Evolutionary conservation across 2,888 invertebrate genomes (phyloP).

Genomic region (Macrosiphum euphorbiae): DNA sequence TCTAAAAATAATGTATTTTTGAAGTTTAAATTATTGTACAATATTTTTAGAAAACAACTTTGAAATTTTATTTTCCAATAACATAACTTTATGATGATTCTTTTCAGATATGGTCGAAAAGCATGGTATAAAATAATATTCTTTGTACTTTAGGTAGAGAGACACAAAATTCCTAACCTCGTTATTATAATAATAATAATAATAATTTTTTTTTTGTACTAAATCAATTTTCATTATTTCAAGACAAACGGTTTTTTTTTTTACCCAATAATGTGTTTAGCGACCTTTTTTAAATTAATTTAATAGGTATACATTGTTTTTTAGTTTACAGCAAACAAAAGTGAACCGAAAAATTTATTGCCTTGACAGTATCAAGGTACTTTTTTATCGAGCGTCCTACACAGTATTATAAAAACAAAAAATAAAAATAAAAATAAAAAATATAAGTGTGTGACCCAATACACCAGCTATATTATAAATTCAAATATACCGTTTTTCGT

Average conservation of each 20-base stretch:
- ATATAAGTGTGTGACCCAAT: background rate
- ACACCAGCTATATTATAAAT: background rate
- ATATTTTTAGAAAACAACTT: background rate
- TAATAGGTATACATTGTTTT: background rate
- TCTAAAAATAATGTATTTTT: background rate
- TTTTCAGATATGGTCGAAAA: background rate
- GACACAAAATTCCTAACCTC: background rate
- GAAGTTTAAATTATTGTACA: background rate
- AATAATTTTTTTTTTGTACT: background rate
- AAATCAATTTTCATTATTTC: background rate
- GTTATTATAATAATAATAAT: background rate
- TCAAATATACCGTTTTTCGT: background rate
- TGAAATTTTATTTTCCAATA: background rate
- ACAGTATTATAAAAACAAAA: background rate
- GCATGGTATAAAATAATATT: background rate
- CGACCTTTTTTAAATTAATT: background rate
- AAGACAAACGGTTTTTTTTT: background rate
- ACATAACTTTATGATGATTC: background rate
- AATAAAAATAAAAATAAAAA: too few species aligned
- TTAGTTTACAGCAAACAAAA: background rate
- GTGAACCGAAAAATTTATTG: background rate
- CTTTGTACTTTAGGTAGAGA: background rate
- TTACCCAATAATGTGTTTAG: background rate
- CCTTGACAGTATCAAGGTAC: background rate
- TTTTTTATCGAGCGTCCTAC: background rate